Percentiles rank a stretch among this genome's conserved stretches.
Evolutionary conservation across 2,797 vertebrate species (phyloP).

Genomic region (Phataginus tricuspis): DNA sequence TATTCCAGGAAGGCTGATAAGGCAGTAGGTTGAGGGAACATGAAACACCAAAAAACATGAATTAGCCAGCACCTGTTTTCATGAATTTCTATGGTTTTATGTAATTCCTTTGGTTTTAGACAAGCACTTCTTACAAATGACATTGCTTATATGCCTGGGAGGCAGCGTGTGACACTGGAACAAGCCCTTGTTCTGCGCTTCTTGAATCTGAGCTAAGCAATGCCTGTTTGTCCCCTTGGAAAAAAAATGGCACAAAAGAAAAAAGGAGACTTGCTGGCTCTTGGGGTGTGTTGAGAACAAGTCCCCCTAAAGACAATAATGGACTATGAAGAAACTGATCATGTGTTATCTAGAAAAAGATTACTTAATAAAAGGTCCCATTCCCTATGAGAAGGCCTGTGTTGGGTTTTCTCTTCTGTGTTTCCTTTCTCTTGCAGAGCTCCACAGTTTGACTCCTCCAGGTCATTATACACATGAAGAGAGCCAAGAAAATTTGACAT

Average conservation of each 20-base stretch:
- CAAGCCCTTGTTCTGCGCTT: background rate
- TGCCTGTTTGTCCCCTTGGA: background rate
- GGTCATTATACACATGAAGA: conserved; percentile 9
- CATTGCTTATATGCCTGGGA: background rate
- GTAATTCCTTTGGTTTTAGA: background rate
- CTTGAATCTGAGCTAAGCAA: background rate
- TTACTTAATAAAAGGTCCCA: background rate
- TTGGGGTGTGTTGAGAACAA: background rate
- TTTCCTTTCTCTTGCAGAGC: conserved; percentile 27
- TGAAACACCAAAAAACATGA: background rate
- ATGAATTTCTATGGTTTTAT: background rate
- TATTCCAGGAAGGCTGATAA: background rate
- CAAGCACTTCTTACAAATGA: background rate
- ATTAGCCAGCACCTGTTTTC: background rate
- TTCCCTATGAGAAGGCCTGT: background rate
- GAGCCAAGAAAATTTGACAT: conserved; percentile 58
- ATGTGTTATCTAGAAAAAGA: background rate
- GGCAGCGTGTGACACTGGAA: background rate
- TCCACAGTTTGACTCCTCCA: conserved; percentile 23
- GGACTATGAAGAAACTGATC: background rate
- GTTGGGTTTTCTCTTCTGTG: background rate
- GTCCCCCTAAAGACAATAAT: background rate
- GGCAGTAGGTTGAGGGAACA: background rate
- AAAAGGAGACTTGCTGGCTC: background rate
- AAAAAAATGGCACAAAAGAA: too few relatives aligned